These are phyloP conservation scores for Watersipora subatra DNA, from an alignment of 1,140 invertebrate species.

Conservation along the genomic window DNA sequence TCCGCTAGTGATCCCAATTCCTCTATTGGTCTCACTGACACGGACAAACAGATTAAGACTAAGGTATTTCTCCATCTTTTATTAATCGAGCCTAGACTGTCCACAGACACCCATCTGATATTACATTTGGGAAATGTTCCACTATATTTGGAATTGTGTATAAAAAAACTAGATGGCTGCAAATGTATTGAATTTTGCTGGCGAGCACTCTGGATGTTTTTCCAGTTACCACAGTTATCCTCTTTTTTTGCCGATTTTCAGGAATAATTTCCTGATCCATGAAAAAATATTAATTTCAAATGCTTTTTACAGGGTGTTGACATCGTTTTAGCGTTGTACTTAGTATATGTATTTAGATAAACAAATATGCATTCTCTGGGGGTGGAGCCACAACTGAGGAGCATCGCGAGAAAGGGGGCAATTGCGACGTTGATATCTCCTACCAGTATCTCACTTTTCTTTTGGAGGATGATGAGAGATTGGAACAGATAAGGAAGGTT, in stretches of 20 bases:
- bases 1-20: constrained; percentile 85
- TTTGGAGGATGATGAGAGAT: constrained; percentile 76
- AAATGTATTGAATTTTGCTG: too few relatives aligned
- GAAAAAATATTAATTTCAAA: too few relatives aligned
- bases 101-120: too few relatives aligned
- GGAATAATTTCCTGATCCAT: too few relatives aligned
- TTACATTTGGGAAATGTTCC: too few relatives aligned
- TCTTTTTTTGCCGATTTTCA: too few relatives aligned
- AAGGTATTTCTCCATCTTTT: constrained; percentile 49
- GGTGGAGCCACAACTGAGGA: constrained; percentile 84
- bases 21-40: constrained; percentile 88
- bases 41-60: constrained; percentile 89
- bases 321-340: not conserved
- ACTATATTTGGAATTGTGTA: too few relatives aligned
- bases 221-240: too few relatives aligned
- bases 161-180: too few relatives aligned
- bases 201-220: too few relatives aligned
- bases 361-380: constrained; percentile 97
- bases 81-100: constrained; percentile 2
- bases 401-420: constrained; percentile 73
- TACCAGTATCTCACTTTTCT: constrained; percentile 94
- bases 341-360: constrained; percentile 60
- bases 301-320: too few relatives aligned
- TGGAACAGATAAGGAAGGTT: constrained; percentile 66
- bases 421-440: constrained; percentile 88